These are phyloP conservation scores for Neria commutata DNA, from an alignment of 2,888 invertebrate genomes.

Conservation along the genomic window DNA sequence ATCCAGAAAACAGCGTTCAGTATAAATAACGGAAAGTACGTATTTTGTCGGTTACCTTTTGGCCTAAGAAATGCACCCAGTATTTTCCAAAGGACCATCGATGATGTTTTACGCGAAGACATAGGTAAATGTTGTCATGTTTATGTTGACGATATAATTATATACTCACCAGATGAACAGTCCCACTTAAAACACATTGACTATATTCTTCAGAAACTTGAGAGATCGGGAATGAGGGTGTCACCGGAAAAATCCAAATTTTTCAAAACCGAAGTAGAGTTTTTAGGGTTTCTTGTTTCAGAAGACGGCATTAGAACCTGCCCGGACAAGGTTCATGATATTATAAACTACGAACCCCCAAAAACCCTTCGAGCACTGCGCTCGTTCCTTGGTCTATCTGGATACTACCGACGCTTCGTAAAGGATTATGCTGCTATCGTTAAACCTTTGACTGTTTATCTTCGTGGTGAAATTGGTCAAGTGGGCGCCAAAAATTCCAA, in stretches of 20 bases:
- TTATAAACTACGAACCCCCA: not conserved
- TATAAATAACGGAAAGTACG: constrained; percentile 21
- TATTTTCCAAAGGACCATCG: constrained; percentile 28
- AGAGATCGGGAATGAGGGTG: constrained; percentile 30
- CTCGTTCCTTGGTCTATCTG: constrained; percentile 17
- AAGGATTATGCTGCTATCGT: constrained; percentile 25
- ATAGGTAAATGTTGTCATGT: constrained; percentile 32
- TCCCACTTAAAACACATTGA: constrained; percentile 25
- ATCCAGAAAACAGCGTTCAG: constrained; percentile 29
- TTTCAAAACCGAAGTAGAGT: constrained; percentile 29
- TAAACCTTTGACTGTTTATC: constrained; percentile 23
- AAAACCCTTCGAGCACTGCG: not conserved
- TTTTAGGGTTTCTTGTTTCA: constrained; percentile 27
- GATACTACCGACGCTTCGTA: constrained; percentile 26
- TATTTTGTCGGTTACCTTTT: constrained; percentile 22
- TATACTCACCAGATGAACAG: constrained; percentile 20
- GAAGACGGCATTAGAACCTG: constrained; percentile 25
- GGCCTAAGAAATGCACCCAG: constrained; percentile 24
- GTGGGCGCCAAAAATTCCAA: constrained; percentile 19
- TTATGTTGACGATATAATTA: constrained; percentile 37
- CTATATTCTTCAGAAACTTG: constrained; percentile 21
- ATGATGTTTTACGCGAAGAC: constrained; percentile 17
- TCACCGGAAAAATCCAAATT: constrained; percentile 34
- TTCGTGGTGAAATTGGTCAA: constrained; percentile 25
- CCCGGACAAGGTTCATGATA: not conserved